Evolutionary conservation across 2,113 vertebrate species (phyloP).

Genomic region (Scomber japonicus): DNA sequence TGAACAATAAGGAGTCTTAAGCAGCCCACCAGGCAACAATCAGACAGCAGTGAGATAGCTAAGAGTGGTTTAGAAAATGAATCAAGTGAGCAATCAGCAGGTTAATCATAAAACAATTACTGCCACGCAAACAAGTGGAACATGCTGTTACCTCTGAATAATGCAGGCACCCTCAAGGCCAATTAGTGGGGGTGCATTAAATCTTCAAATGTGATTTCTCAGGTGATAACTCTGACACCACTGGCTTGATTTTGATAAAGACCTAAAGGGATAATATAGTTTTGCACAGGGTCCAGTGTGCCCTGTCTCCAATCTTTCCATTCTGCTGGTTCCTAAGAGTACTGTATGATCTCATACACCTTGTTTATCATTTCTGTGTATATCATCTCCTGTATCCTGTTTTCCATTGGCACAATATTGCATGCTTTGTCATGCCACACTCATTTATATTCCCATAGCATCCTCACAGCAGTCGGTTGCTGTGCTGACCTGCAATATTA

Average conservation of each 20-base stretch:
- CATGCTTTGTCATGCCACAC: constrained; percentile 22
- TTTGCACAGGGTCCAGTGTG: neutral
- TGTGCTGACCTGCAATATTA: constrained; percentile 40
- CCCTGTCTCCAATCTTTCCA: neutral
- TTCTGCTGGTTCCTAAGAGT: constrained; percentile 1
- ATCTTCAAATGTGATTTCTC: constrained; percentile 43
- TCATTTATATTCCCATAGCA: constrained; percentile 67
- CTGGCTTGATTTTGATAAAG: constrained; percentile 22
- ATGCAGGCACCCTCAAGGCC: constrained; percentile 46
- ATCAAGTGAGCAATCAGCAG: constrained; percentile 51
- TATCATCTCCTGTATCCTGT: constrained; percentile 1
- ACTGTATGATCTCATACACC: neutral
- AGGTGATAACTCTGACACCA: constrained; percentile 40
- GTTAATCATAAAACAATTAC: constrained; percentile 73
- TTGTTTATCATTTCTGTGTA: neutral
- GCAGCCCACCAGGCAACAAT: constrained; percentile 7
- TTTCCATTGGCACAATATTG: constrained; percentile 10
- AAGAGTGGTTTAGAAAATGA: constrained; percentile 32
- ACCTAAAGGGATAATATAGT: neutral
- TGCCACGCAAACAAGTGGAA: constrained; percentile 62
- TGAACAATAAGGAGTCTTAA: neutral
- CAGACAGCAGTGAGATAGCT: constrained; percentile 15
- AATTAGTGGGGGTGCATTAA: constrained; percentile 50
- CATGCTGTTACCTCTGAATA: constrained; percentile 62
- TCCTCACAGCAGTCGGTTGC: constrained; percentile 44